Base-by-base conservation (phyloP, 1,140 invertebrate species). In the Anthonomus grandis region DNA sequence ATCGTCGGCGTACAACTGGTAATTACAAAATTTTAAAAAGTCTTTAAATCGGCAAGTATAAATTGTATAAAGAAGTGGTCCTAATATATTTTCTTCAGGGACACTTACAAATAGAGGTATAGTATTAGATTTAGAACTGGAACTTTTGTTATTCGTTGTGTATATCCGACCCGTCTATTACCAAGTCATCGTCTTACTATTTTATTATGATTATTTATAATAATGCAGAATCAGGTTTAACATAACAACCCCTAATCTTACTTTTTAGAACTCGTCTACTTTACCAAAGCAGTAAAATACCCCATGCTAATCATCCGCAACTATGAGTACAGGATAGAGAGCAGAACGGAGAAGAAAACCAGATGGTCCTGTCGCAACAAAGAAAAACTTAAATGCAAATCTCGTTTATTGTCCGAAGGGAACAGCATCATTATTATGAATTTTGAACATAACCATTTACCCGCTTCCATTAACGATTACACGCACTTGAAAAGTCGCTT, bases 281-380 rank as follows among this genome's bases (percentile, higher is more conserved):
- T 55, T 36, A 42, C 22, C 15, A 46, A 42, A 42, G 59, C 51
- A 9, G 17, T 22, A 6, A 63, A 63, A 31, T 46, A 59, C 48
- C 57, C 57, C 8, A 51, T 51, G 22, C 12, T 64, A 37, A 52
- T 59, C 15, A 17, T 62, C 4, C 19, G 54, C 4, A 44, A 55
- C 49, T 51, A 60, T 39, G 60, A 59, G 25, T 64, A 49, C 27
- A 51, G 37, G 17, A 55, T 59, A n/a, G 60, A 62, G 39, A 46
- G 49, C 19, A 23, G 27, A 2, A 41, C 47, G 19, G 18, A 38
- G 3, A 46, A 34, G 10, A 55, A 47, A 50, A 62, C 55, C 8
- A 17, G 49, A 17, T 64, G 63, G 63, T 54, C 55, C n/a, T 64
- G 63, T 15, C 56, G 36, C 9, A 42, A 9, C 27, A 55, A 62